Evolutionary conservation across 2,888 invertebrate species (phyloP).

Genomic region (Tetanocera ferruginea): DNA sequence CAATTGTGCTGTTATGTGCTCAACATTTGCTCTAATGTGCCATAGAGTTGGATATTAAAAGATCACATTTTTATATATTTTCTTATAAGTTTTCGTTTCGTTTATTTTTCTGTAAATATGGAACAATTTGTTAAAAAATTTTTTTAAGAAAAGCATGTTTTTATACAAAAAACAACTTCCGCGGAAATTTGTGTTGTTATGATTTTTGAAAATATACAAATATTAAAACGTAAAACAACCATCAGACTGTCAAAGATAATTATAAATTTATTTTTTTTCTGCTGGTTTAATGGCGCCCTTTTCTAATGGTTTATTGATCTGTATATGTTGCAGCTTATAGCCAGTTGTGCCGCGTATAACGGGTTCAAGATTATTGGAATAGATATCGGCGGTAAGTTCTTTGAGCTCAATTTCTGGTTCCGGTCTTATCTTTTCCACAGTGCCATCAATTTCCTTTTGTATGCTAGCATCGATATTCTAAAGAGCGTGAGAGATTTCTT

Average conservation of each 20-base stretch:
- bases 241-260: background rate
- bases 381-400: conserved; percentile 85
- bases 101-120: no score
- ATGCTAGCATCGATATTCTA: conserved; percentile 86
- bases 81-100: no score
- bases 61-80: no score
- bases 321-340: conserved; percentile 42
- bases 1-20: no score
- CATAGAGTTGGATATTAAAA: no score
- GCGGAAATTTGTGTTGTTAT: background rate
- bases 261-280: no score
- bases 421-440: conserved; percentile 77
- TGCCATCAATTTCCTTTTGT: conserved; percentile 84
- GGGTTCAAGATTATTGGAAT: conserved; percentile 75
- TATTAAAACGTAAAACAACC: background rate
- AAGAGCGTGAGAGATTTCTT: background rate
- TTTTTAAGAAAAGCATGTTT: background rate
- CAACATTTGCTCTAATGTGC: no score
- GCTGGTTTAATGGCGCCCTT: background rate
- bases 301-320: no score
- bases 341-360: conserved; percentile 73
- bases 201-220: background rate
- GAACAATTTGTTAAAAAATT: no score
- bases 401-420: conserved; percentile 83
- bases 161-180: background rate